Evolutionary conservation across 2,888 invertebrate species (phyloP).

Genomic region (Nephrotoma guestfalica): DNA sequence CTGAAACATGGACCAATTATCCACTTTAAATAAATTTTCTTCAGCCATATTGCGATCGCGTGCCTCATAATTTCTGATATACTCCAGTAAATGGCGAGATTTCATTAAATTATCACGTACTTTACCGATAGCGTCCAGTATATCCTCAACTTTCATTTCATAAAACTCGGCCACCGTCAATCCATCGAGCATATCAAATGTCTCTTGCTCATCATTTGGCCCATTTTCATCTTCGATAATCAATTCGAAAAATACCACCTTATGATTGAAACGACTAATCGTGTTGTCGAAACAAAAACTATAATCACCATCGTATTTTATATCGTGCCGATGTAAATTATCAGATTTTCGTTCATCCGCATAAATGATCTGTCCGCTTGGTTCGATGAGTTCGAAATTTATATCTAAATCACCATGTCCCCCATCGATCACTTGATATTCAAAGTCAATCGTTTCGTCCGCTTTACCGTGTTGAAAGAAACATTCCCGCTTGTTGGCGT

Average conservation of each 20-base stretch:
- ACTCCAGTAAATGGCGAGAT: constrained; percentile 50
- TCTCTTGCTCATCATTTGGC: constrained; percentile 26
- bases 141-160: constrained; percentile 38
- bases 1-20: constrained; percentile 61
- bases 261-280: constrained; percentile 65
- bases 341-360: constrained; percentile 58
- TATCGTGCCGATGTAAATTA: constrained; percentile 48
- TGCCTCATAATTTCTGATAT: constrained; percentile 59
- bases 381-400: constrained; percentile 36
- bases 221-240: constrained; percentile 46
- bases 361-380: constrained; percentile 45
- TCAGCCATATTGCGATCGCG: constrained; percentile 71
- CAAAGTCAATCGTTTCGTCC: constrained; percentile 56
- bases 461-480: constrained; percentile 51
- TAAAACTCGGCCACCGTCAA: constrained; percentile 38
- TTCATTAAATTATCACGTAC: constrained; percentile 46
- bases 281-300: constrained; percentile 79
- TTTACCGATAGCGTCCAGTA: constrained; percentile 47
- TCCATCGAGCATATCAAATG: constrained; percentile 26
- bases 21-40: constrained; percentile 65
- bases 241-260: constrained; percentile 72
- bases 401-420: constrained; percentile 72
- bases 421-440: constrained; percentile 82
- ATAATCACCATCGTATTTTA: constrained; percentile 53
- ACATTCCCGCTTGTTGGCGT: constrained; percentile 59